Evolutionary conservation across 2,797 vertebrate genomes (phyloP), one percentile per base, ranked within the genome.

Genomic region (Aldrovandia affinis): DNA sequence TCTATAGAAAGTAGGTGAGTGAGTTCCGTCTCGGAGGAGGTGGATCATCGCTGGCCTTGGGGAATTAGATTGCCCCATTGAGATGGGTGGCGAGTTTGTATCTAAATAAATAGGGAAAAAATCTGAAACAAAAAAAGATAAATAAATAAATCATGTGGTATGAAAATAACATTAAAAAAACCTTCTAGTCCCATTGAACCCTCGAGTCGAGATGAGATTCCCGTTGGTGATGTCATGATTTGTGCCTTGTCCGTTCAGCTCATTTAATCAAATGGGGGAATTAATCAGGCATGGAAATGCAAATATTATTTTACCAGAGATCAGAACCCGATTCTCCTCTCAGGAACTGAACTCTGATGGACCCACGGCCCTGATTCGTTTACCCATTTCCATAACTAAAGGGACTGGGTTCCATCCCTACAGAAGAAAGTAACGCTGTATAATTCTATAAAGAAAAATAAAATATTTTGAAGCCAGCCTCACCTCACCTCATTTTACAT

Each of bases 241-340:
- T 81, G 61, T 65, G 65, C 12, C 15, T 82, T 44, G 68, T 83
- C 70, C 78, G 78, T 59, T 83, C 30, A 83, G 70, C 20, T 78
- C 22, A 59, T 70, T 83, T 73, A 75, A 47, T 54, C 68, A 55
- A 75, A 55, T 18, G n/a, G n/a, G 70, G 68, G 36, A 78, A 77
- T 83, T 42, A 83, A 83, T 78, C 78, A 54, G 52, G 54, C 78
- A 70, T 59, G 12, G 30, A 39, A 59, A 59, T 28, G 52, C n/a
- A 22, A 83, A 83, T 59, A 83, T 83, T 83, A 47, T 77, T 57
- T 57, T 70, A 44, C 50, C 70, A 83, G 54, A 22, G 20, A 78
- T 77, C 36, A 42, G 50, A 42, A 33, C 65, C 81, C 12, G n/a
- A 50, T 36, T 70, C 47, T 63, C 39, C 5, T 15, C 25, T 28